phyloP scores from a whole-genome alignment of 2,113 vertebrate genomes.

The Corythornis vintsioides region DNA sequence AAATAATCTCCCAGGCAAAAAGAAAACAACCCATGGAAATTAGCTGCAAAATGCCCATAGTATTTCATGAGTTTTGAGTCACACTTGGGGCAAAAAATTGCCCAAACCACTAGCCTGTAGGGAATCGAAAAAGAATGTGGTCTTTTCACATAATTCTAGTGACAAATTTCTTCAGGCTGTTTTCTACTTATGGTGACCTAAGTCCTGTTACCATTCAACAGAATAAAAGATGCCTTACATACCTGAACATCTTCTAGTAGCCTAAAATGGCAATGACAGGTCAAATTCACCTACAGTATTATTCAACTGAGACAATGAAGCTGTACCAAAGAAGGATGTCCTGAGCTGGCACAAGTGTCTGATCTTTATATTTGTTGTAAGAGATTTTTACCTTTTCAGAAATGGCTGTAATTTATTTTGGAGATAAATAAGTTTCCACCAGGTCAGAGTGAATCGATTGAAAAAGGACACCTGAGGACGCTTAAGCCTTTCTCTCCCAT shows the following conservation, averaged over 20 bases:
- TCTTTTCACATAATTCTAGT: neutral
- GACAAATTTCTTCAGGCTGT: neutral
- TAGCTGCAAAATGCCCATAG: conserved; percentile 9
- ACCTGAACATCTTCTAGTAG: neutral
- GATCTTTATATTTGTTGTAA: neutral
- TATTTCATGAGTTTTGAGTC: conserved; percentile 31
- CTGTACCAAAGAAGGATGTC: neutral
- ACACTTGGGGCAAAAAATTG: neutral
- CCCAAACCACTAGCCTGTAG: neutral
- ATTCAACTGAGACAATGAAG: neutral
- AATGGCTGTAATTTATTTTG: conserved; percentile 44
- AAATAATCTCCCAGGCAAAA: conserved; percentile 10
- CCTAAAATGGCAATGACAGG: neutral
- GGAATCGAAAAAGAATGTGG: neutral
- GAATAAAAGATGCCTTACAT: neutral
- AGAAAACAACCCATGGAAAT: neutral
- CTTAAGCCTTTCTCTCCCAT: neutral
- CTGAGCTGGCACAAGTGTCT: conserved; percentile 23
- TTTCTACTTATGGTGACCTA: neutral
- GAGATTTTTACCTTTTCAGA: conserved; percentile 30
- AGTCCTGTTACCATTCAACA: neutral
- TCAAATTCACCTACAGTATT: neutral
- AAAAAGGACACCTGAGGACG: conserved; percentile 34
- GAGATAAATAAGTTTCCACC: conserved; percentile 28
- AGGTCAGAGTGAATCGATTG: conserved; percentile 40